Percentiles rank a stretch among this genome's conserved stretches.
Conservation (phyloP, 2,888 invertebrate genomes). For the Nymphalis polychloros region DNA sequence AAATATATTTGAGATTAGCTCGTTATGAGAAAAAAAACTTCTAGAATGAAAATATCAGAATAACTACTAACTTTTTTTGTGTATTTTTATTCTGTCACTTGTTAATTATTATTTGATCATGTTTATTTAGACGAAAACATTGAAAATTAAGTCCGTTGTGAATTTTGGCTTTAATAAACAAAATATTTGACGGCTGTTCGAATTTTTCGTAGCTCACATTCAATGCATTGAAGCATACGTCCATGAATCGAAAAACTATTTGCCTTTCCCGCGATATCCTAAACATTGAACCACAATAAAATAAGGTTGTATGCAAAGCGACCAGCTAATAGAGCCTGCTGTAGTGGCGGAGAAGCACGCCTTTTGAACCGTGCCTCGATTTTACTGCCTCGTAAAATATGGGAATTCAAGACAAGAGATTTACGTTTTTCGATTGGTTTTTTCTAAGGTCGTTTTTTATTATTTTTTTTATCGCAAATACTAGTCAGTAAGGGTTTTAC, state of each 20-base stretch:
- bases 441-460: constrained; percentile 15
- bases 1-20: no score
- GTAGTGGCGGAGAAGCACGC: constrained; percentile 53
- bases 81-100: no score
- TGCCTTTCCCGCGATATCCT: constrained; percentile 16
- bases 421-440: constrained; percentile 29
- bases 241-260: neutral
- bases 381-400: constrained; percentile 51
- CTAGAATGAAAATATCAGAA: no score
- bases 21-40: no score
- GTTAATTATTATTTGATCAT: no score
- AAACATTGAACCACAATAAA: constrained; percentile 24
- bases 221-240: neutral
- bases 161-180: neutral
- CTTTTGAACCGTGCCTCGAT: constrained; percentile 49
- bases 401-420: constrained; percentile 33
- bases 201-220: neutral
- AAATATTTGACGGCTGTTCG: neutral
- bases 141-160: no score
- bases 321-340: constrained; percentile 65
- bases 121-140: no score
- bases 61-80: no score
- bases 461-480: constrained; percentile 8
- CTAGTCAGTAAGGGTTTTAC: constrained; percentile 1
- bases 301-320: constrained; percentile 61